Percentiles rank a stretch among this genome's conserved stretches.
Conservation (phyloP, 2,888 invertebrate species). For the Ormyrus labotus region DNA sequence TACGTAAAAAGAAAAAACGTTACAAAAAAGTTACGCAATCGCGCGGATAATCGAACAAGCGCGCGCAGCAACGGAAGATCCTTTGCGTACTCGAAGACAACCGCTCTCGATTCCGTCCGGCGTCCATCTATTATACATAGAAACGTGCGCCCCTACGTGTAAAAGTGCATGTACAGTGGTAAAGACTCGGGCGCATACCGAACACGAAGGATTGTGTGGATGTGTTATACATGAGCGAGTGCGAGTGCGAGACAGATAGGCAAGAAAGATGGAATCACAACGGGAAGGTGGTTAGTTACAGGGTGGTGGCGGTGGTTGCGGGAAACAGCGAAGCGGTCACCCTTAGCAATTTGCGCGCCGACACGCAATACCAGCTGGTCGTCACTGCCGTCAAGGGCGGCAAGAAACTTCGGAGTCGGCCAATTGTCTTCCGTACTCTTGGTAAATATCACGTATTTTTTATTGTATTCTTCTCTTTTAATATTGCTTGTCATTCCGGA, state of each 20-base stretch:
- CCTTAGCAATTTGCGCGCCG: conserved; percentile 87
- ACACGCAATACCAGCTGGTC: conserved; percentile 92
- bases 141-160: not conserved
- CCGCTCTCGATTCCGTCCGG: no score
- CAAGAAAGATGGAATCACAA: conserved; percentile 67
- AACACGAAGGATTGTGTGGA: not conserved
- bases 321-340: conserved; percentile 92
- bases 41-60: conserved; percentile 4
- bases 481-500: no score
- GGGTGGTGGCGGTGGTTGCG: conserved; percentile 93
- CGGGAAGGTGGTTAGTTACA: conserved; percentile 86
- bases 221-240: not conserved
- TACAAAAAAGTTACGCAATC: not conserved
- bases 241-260: not conserved
- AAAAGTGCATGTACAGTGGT: conserved; percentile 4
- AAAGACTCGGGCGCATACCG: conserved; percentile 36
- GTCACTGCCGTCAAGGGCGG: conserved; percentile 91
- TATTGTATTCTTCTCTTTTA: no score
- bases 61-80: not conserved
- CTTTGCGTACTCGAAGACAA: no score
- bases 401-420: conserved; percentile 89
- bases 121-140: not conserved
- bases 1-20: not conserved
- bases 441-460: conserved; percentile 76
- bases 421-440: conserved; percentile 93